Evolutionary conservation across 2,888 invertebrate genomes (phyloP).

Genomic region (Mechanitis messenoides): DNA sequence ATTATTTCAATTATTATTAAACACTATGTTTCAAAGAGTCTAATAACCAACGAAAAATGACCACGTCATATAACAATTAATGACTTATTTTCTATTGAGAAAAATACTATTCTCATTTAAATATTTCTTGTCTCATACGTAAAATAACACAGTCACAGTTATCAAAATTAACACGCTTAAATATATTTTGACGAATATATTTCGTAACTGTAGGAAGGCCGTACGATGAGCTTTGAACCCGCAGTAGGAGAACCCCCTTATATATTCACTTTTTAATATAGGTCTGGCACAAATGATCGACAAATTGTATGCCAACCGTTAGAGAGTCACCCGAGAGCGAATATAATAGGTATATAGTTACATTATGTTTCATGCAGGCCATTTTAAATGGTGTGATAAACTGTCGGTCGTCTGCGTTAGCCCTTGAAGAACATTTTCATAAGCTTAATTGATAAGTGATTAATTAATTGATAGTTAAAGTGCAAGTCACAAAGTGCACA

Average conservation of each 20-base stretch:
- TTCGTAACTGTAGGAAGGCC: constrained; percentile 11
- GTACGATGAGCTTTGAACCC: constrained; percentile 20
- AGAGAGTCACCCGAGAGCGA: not conserved
- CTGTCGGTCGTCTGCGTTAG: constrained; percentile 19
- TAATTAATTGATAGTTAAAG: constrained; percentile 45
- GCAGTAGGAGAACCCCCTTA: constrained; percentile 19
- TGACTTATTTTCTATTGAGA: too few relatives aligned
- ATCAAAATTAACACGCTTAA: not conserved
- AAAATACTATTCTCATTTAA: not conserved
- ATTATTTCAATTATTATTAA: constrained; percentile 2
- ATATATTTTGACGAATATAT: constrained; percentile 7
- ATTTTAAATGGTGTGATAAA: constrained; percentile 1
- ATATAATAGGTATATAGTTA: constrained; percentile 6
- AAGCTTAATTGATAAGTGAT: constrained; percentile 42
- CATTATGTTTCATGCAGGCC: not conserved
- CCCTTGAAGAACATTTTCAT: constrained; percentile 46
- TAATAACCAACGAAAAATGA: too few relatives aligned
- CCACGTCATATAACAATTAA: not conserved
- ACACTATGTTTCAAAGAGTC: not conserved
- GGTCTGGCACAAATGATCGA: constrained; percentile 20
- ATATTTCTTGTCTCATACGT: not conserved
- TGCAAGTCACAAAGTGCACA: constrained; percentile 67
- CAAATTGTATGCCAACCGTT: constrained; percentile 3
- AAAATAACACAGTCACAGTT: constrained; percentile 4
- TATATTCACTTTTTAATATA: constrained; percentile 21